phyloP scores from a whole-genome alignment of 92 coral and sea anemone species.

The Chrysogorgia sp. region DNA sequence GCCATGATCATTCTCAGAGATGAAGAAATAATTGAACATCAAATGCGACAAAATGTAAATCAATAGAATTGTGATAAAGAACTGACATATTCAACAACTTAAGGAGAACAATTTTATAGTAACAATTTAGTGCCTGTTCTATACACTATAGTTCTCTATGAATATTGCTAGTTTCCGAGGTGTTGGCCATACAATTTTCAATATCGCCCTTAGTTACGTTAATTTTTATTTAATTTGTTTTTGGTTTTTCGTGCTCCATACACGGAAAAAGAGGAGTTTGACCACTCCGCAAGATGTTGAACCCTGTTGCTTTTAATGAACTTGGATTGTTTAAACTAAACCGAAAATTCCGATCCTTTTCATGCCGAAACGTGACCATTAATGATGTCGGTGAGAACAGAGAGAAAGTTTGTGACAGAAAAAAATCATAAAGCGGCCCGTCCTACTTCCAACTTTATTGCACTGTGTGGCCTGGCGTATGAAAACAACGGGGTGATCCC shows the following conservation, averaged over 20 bases:
- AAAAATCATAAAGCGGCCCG: conserved; percentile 33
- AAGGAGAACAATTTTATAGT: background rate
- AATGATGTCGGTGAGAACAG: conserved; percentile 42
- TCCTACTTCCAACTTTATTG: conserved; percentile 23
- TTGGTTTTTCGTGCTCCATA: conserved; percentile 19
- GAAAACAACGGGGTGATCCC: background rate
- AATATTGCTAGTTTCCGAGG: background rate
- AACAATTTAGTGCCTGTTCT: no score
- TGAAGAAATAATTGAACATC: conserved; percentile 40
- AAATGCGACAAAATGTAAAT: conserved; percentile 37
- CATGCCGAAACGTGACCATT: conserved; percentile 30
- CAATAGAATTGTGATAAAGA: conserved; percentile 20
- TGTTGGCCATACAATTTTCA: background rate
- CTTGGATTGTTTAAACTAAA: conserved; percentile 26
- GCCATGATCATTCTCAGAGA: conserved; percentile 19
- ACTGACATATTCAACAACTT: conserved; percentile 1
- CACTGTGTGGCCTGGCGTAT: conserved; percentile 19
- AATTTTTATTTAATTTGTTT: background rate
- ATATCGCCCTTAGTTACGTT: background rate
- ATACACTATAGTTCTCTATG: no score
- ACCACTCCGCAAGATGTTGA: conserved; percentile 21
- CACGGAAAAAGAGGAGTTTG: conserved; percentile 26
- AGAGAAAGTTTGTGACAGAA: conserved; percentile 20
- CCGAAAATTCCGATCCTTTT: conserved; percentile 35
- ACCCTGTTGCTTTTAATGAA: conserved; percentile 45